These are phyloP conservation scores for Stigmatopora nigra DNA, from an alignment of 2,113 vertebrate genomes.

Conservation along the genomic window DNA sequence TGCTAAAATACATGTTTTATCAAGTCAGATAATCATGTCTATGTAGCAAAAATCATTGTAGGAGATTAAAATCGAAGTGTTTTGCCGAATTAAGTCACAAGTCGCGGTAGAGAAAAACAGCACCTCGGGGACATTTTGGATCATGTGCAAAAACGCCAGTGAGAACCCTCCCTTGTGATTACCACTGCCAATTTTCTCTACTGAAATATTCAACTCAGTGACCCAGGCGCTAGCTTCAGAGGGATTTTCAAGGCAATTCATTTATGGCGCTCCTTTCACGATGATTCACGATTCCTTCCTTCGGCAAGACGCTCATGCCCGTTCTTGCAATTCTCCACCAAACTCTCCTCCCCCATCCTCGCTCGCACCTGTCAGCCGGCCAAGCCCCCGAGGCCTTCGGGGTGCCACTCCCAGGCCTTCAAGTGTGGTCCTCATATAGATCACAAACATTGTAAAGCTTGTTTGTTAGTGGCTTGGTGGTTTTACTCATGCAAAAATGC, in stretches of 20 bases:
- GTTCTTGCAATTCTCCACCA: not conserved
- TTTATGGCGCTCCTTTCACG: constrained; percentile 6
- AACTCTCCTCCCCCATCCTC: not conserved
- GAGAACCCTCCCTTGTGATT: constrained; percentile 33
- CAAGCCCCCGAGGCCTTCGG: constrained; percentile 22
- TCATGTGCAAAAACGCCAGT: constrained; percentile 38
- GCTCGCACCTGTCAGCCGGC: constrained; percentile 7
- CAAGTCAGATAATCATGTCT: too few relatives aligned
- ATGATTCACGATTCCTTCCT: constrained; percentile 22
- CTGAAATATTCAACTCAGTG: constrained; percentile 15
- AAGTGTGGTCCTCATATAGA: not conserved
- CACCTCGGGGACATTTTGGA: constrained; percentile 24
- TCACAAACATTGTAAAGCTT: not conserved
- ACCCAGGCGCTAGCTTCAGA: constrained; percentile 15
- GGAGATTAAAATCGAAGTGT: constrained; percentile 41
- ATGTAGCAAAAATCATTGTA: constrained; percentile 30
- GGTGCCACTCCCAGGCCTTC: constrained; percentile 18
- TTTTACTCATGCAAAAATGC: not conserved
- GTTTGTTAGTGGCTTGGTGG: not conserved
- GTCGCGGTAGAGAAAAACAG: constrained; percentile 29
- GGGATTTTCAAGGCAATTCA: not conserved
- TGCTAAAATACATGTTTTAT: too few relatives aligned
- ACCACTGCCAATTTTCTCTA: constrained; percentile 8
- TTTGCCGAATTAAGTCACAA: constrained; percentile 32
- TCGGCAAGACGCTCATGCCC: constrained; percentile 10